Base-by-base conservation (phyloP, 2,888 invertebrate genomes). In the Cerastis rubricosa region DNA sequence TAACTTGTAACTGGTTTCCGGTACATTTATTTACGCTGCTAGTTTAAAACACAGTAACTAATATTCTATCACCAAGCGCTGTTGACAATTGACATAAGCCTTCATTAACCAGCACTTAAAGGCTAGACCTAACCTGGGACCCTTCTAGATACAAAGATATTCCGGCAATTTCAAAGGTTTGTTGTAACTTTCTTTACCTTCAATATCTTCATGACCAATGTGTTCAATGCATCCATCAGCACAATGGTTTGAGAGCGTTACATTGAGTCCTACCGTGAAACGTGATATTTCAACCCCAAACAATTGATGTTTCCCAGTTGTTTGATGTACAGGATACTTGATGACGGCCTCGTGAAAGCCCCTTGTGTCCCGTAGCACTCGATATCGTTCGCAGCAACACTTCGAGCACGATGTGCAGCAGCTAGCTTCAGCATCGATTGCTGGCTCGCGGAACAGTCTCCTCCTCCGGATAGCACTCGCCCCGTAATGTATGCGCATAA, bases 401-500 rank as follows among this genome's bases (percentile, higher is more conserved):
- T 29, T 45, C 7, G 19, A 43, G 22, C 43, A 43, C 29, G 29
- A 49, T 29, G 72, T 17, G 25, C 40, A 25, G 51, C 22, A 43
- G 40, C 11, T 40, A 14, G 35, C 49, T 45, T 25, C 57, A 69
- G n/a, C 74, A 68, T 80, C 59, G 51, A 83, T 71, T 64, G 19
- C 45, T 68, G 59, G 57, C 29, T 45, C 45, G n/a, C n/a, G n/a
- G 17, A 14, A 49, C 35, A 40, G 22, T 14, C 43, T 45, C 35
- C 17, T 22, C 43, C n/a, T 22, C 22, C 35, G 40, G 12, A 12
- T 22, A 63, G 35, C 63, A 11, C 12, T 22, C 40, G 63, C 49
- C 40, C 17, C 54, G 47, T 66, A 69, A 67, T 70, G 49, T 63
- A 73, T 63, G 40, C 29, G 51, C 63, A 83, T 81, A 78, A 66